phyloP scores from a whole-genome alignment of 2,113 vertebrate genomes.

The Aegotheles bennettii region DNA sequence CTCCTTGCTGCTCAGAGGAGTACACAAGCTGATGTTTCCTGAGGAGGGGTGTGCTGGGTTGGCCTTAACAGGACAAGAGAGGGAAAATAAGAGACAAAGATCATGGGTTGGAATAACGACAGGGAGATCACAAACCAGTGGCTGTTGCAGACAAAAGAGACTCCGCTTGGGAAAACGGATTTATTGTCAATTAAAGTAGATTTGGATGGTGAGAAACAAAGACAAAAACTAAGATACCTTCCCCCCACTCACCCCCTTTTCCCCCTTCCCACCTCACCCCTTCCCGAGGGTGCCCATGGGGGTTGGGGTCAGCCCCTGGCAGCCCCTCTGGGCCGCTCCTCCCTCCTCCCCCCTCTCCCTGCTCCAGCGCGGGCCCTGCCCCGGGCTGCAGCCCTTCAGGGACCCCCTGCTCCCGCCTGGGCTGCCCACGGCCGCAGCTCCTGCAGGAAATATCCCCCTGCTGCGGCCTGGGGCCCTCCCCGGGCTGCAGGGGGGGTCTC shows the following conservation, averaged over 20 bases:
- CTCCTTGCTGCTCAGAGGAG: neutral
- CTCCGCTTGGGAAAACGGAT: neutral
- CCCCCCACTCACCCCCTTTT: no score
- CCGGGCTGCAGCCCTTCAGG: no score
- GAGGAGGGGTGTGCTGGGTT: neutral
- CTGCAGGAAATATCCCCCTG: no score
- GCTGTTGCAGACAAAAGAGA: neutral
- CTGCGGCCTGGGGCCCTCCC: no score
- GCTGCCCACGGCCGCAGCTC: no score
- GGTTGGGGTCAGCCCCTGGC: neutral
- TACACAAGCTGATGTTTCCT: neutral
- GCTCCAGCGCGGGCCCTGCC: no score
- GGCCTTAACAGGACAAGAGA: neutral
- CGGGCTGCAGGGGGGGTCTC: no score
- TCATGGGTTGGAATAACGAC: neutral
- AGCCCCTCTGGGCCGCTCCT: neutral
- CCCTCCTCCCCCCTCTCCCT: neutral
- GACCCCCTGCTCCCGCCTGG: no score
- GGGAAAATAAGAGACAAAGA: neutral
- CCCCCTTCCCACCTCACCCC: rapidly evolving
- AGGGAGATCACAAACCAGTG: neutral
- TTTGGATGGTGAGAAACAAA: neutral
- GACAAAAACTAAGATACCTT: neutral
- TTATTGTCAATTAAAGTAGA: neutral
- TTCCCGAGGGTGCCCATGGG: no score